These are phyloP conservation scores for Tympanoctomys barrerae DNA, from an alignment of 2,797 vertebrate species.

Conservation along the genomic window DNA sequence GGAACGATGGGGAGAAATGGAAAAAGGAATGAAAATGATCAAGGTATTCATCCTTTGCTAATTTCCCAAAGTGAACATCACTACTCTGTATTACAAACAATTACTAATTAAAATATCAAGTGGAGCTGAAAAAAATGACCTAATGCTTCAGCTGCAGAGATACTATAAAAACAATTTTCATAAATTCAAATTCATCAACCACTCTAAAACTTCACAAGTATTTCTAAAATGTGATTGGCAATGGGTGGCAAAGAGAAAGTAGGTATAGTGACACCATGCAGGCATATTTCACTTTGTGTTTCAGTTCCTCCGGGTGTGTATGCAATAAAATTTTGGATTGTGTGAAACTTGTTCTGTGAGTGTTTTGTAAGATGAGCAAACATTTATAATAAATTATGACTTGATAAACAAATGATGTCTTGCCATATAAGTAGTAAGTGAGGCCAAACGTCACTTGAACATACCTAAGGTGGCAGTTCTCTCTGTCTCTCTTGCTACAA, in stretches of 20 bases:
- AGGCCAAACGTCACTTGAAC: background rate
- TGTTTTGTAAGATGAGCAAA: background rate
- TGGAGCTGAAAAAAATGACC: background rate
- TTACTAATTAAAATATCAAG: background rate
- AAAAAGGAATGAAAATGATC: background rate
- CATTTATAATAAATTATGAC: background rate
- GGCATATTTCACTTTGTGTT: background rate
- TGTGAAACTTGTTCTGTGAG: background rate
- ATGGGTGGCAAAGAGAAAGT: background rate
- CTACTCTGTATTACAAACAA: background rate
- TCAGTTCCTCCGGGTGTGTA: background rate
- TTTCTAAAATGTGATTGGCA: background rate
- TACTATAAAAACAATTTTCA: background rate
- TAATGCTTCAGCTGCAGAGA: background rate
- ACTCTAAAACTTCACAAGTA: background rate
- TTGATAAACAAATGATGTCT: background rate
- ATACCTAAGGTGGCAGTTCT: background rate
- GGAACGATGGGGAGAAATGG: background rate
- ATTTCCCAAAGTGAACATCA: background rate
- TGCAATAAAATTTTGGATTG: background rate
- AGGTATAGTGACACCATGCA: background rate
- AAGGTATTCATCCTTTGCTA: background rate
- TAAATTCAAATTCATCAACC: background rate
- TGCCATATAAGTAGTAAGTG: background rate
- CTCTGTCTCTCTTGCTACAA: background rate